Evolutionary conservation across 2,113 vertebrate species (phyloP), one percentile per base, ranked within the genome.

Genomic region (Saimiri boliviensis): DNA sequence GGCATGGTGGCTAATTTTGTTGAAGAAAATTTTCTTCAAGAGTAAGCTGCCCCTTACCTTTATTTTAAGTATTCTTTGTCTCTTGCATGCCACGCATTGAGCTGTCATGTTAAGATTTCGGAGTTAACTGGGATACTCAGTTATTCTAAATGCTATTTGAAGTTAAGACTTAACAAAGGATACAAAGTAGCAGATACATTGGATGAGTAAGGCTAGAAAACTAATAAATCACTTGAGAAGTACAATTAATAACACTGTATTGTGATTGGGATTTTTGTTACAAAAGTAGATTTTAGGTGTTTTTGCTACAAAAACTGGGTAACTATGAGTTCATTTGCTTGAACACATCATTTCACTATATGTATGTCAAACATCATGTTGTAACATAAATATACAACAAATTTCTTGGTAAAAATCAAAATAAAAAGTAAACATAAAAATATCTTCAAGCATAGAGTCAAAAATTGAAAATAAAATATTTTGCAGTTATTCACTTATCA

Each of bases 401-500:
- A 68, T 35, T 6, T 56, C 60, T 45, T 70, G 25, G 23, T n/a
- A 7, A 56, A 82, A 84, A 84, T 6, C 5, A 21, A 56, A 93
- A 91, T 42, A 58, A n/a, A 10, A 21, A 56, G 16, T 25, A 70
- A 83, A 86, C 37, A 82, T 35, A 54, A 89, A 94, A 89, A 60
- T 87, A 85, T 40, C 2, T 3, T 70, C 66, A 49, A 76, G 60
- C 40, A 86, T 5, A 80, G 37, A 68, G 11, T 47, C 25, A 89
- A 86, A 96, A 91, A 58, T 8, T 35, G 25, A 83, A 93, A 93
- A 89, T 93, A 37, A 91, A 86, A 60, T 8, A 71, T 14, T 74
- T 86, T 84, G 23, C 5, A 80, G n/a, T 56, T 88, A 74, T 56
- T 19, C 2, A 88, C 52, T 76, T 89, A 68, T 11, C 40, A 86